These are phyloP conservation scores for Lota lota DNA, from an alignment of 2,113 vertebrate species.

Conservation along the genomic window DNA sequence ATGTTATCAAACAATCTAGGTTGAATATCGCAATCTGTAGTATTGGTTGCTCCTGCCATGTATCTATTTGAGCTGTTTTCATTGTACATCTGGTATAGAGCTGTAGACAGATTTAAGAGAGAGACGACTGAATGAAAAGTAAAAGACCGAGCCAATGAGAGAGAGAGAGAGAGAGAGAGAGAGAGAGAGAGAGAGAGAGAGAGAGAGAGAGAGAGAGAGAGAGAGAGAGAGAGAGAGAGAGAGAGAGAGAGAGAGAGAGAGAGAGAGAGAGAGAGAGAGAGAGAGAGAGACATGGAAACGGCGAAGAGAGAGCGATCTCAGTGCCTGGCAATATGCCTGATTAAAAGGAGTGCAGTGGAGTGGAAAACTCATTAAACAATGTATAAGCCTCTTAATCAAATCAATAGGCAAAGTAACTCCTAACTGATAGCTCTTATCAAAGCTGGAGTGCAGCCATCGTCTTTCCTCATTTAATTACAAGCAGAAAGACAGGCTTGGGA, in stretches of 20 bases:
- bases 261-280: slow-evolving; percentile 18
- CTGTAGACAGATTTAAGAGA: background rate
- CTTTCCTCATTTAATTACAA: slow-evolving; percentile 53
- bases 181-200: slow-evolving; percentile 33
- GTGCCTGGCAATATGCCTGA: slow-evolving; percentile 47
- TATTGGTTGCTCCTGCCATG: no score
- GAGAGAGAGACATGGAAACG: background rate
- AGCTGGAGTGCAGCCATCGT: slow-evolving; percentile 44
- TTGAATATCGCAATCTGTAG: no score
- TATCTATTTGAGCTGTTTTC: no score
- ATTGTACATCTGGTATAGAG: no score
- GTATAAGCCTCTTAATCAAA: slow-evolving; percentile 94
- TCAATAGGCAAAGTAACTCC: slow-evolving; percentile 60
- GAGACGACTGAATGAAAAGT: background rate
- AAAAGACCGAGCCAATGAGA: background rate
- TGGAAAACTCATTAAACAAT: slow-evolving; percentile 95
- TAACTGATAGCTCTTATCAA: slow-evolving; percentile 65
- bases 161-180: background rate
- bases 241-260: slow-evolving; percentile 36
- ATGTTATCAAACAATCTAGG: no score
- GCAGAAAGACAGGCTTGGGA: slow-evolving; percentile 17
- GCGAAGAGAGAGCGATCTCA: slow-evolving; percentile 11
- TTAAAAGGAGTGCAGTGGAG: slow-evolving; percentile 79
- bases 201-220: slow-evolving; percentile 10
- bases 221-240: background rate